Evolutionary conservation across 2,888 invertebrate genomes (phyloP), one percentile per base, ranked within the genome.

Genomic region (Synanthedon andrenaeformis): DNA sequence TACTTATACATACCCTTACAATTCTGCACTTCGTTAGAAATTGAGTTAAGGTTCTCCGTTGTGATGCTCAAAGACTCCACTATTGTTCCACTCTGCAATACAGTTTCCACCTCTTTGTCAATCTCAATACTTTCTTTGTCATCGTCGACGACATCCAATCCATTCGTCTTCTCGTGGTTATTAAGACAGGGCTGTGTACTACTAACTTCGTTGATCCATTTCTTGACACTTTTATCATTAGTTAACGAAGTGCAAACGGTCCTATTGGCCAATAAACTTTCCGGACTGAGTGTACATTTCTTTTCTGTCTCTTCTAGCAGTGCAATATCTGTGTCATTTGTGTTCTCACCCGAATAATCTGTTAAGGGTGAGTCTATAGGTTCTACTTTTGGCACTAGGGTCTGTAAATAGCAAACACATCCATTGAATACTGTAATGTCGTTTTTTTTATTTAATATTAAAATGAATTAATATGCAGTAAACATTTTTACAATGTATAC

Each of bases 91-190:
- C 87, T 86, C 60, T 88, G 86, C 52, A 88, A 56, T 0, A 87
- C 88, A 0, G 79, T 85, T 61, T 88, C 88, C 1, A 88, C 84
- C 65, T 87, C 88, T 56, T 86, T 87, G 56, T 88, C 87, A 58
- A 87, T 87, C 59, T 87, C 87, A 53, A 82, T 69, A 42, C 75
- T 70, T 28, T 82, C 82, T 56, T 80, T 82, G 50, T 85, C 82
- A 17, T 82, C 76, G 3, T 79, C 75, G 41, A 56, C 51, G 6
- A 57, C 23, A 52, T 74, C 72, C 1, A 62, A 57, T n/a, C 68
- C 64, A 54, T 69, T 71, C 4, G 52, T 60, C 61, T 79, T 85
- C 1, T 84, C 84, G 57, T 64, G 69, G 6, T 55, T 51, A 55
- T 81, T 79, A 5, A 85, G 64, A 56, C 80, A 82, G 1, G 85